Percentiles rank a stretch among this genome's conserved stretches.
These are phyloP conservation scores for Scaptomyza polygonia DNA, from an alignment of 2,888 invertebrate species.

Conservation along the genomic window DNA sequence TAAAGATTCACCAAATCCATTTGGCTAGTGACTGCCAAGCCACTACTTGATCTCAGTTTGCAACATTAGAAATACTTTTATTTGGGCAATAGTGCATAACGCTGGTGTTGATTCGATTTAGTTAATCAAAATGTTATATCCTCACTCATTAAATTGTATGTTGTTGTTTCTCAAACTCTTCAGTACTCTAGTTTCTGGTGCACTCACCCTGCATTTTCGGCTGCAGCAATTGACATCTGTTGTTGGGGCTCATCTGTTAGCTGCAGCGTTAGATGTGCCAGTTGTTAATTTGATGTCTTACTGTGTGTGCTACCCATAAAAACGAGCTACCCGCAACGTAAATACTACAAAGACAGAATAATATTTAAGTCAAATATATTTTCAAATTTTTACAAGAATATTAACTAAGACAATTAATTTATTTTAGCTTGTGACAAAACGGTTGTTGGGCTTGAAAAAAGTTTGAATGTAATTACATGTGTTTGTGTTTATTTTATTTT, in stretches of 20 bases:
- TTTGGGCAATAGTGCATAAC: too few species aligned
- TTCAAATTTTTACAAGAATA: constrained; percentile 49
- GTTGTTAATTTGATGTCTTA: constrained; percentile 43
- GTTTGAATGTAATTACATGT: too few species aligned
- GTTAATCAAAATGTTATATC: too few species aligned
- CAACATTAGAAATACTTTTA: too few species aligned
- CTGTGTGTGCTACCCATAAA: constrained; percentile 45
- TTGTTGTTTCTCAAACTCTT: not conserved
- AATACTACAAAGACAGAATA: constrained; percentile 59
- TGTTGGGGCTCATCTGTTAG: constrained; percentile 85
- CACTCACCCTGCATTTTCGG: constrained; percentile 85
- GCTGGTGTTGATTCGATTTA: too few species aligned
- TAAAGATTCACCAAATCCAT: too few species aligned
- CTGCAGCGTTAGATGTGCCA: constrained; percentile 84
- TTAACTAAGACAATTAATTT: constrained; percentile 6
- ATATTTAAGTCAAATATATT: constrained; percentile 43
- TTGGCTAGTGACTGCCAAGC: too few species aligned
- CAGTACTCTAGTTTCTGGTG: not conserved
- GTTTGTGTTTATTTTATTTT: too few species aligned
- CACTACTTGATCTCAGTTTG: too few species aligned
- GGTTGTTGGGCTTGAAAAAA: too few species aligned
- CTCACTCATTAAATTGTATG: too few species aligned
- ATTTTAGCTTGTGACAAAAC: not conserved
- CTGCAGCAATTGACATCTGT: constrained; percentile 85
- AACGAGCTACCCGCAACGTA: constrained; percentile 54